Evolutionary conservation across 2,888 invertebrate species (phyloP).

Genomic region (Sarcophaga subvicina): DNA sequence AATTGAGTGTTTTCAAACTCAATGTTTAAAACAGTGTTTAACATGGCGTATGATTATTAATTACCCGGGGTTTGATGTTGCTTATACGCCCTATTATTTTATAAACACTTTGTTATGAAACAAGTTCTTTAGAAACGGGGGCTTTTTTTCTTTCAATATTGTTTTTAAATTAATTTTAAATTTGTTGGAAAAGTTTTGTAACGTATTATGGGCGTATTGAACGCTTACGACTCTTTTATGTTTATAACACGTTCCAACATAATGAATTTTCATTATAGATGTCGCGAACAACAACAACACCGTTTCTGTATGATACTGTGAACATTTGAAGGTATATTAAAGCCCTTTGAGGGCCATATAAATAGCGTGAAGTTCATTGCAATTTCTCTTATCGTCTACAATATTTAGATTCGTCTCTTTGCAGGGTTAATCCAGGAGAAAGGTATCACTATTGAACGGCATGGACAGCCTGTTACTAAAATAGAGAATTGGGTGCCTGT

Average conservation of each 20-base stretch:
- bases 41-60: conserved; percentile 48
- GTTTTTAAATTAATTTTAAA: conserved; percentile 1
- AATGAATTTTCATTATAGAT: neutral
- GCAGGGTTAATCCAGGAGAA: too few relatives aligned
- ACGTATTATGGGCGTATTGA: neutral
- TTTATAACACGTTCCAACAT: neutral
- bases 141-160: neutral
- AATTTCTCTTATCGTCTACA: too few relatives aligned
- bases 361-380: too few relatives aligned
- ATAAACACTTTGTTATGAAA: neutral
- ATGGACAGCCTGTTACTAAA: too few relatives aligned
- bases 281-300: too few relatives aligned
- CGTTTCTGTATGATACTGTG: too few relatives aligned
- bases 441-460: too few relatives aligned
- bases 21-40: neutral
- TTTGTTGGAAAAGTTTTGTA: neutral
- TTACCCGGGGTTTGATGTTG: conserved; percentile 21
- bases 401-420: too few relatives aligned
- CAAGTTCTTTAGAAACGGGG: conserved; percentile 7
- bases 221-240: neutral
- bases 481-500: too few relatives aligned
- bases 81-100: conserved; percentile 36
- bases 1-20: neutral
- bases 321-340: too few relatives aligned
- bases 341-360: too few relatives aligned